These are phyloP conservation scores for Chromoteleia sp. DNA, from an alignment of 2,888 invertebrate species.

Conservation along the genomic window DNA sequence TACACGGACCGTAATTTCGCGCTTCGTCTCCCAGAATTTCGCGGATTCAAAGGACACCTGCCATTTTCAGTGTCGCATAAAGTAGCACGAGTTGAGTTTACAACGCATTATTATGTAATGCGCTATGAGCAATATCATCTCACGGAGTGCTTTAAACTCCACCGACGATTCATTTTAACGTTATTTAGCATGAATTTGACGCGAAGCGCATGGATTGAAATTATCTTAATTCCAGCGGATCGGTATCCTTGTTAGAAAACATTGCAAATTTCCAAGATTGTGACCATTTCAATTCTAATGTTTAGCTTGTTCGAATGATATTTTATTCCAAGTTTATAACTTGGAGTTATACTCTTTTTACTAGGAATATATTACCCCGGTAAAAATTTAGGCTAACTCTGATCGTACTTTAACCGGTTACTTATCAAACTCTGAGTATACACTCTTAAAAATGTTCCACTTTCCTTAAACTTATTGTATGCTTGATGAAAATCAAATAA, in stretches of 20 bases:
- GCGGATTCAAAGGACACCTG: conserved; percentile 66
- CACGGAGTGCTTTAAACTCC: conserved; percentile 31
- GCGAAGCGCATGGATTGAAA: conserved; percentile 8
- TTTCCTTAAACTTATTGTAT: too few relatives aligned
- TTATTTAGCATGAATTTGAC: conserved; percentile 20
- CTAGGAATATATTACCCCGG: too few relatives aligned
- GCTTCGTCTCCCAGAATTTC: conserved; percentile 66
- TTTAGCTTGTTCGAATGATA: neutral
- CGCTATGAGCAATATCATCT: conserved; percentile 55
- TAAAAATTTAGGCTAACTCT: too few relatives aligned
- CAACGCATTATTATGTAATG: conserved; percentile 61
- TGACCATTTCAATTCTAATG: neutral
- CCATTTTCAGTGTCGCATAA: conserved; percentile 60
- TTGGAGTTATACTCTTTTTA: too few relatives aligned
- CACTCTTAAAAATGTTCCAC: too few relatives aligned
- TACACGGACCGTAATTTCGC: conserved; percentile 64
- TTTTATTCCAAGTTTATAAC: neutral
- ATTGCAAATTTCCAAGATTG: conserved; percentile 1
- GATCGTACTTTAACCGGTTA: too few relatives aligned
- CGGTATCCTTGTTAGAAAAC: neutral
- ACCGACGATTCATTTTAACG: conserved; percentile 24
- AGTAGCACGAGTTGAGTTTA: conserved; percentile 55
- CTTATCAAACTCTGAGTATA: too few relatives aligned
- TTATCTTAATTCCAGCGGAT: conserved; percentile 3
- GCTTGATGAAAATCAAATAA: too few relatives aligned